Base-by-base conservation (phyloP, 1,140 invertebrate genomes). In the Streblospio benedicti region DNA sequence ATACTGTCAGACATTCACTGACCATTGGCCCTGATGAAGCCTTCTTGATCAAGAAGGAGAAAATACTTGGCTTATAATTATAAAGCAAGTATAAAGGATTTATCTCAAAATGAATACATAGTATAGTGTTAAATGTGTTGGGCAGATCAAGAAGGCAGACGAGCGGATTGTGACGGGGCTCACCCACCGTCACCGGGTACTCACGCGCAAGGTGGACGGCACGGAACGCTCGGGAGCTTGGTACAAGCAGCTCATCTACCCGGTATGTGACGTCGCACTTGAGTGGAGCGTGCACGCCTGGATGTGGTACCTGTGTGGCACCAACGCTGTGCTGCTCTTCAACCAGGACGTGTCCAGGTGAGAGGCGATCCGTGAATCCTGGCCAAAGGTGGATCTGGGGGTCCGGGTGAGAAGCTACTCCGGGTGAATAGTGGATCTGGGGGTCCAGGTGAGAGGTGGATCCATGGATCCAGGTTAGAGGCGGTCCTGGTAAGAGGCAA, bases 291-390 rank as follows among this genome's bases (percentile, higher is more conserved):
- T 30, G 27, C 20, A 45, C 20, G 25, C 9, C 12, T 58, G 56
- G 56, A 27, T 58, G 35, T 58, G 56, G 56, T 58, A 27, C 56
- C 27, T 58, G 2, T 58, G 56, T 31, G 56, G 56, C 2, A 58
- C n/a, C 33, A 33, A 16, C 6, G 53, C 43, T 20, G n/a, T 38
- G 4, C 53, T 56, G 16, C 27, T 35, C 25, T 33, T 33, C 53
- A n/a, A 33, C 27, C n/a, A 27, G 27, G 44, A 47, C n/a, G 44
- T 47, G 18, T 47, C 44, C 27, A 27, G 27, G 44, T 47, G n/a
- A 47, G 44, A 9, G 18, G 38, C 38, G 12, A 12, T 41, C 38
- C n/a, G 12, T n/a, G n/a, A n/a, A n/a, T n/a, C n/a, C n/a, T n/a
- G n/a, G n/a, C n/a, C n/a, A n/a, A n/a, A n/a, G n/a, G n/a, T n/a